These are phyloP conservation scores for Musca vetustissima DNA, from an alignment of 1,140 invertebrate genomes.

Conservation along the genomic window DNA sequence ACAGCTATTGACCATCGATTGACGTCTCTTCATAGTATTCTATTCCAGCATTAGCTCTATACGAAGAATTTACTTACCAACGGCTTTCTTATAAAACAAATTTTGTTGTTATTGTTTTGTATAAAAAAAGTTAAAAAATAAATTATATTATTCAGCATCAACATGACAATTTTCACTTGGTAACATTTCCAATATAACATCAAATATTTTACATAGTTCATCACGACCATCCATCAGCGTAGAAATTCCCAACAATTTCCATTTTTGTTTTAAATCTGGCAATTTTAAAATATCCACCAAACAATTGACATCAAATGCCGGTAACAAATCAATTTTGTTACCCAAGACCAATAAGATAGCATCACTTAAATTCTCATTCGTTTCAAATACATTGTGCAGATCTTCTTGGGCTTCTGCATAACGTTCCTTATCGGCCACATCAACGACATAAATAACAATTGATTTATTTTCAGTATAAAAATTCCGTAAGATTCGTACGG, in stretches of 20 bases:
- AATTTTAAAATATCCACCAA: slow-evolving; percentile 78
- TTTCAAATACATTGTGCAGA: slow-evolving; percentile 52
- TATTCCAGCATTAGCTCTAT: no score
- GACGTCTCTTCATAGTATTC: no score
- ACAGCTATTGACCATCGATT: no score
- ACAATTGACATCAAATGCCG: not conserved
- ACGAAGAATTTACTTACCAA: no score
- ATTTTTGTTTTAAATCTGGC: slow-evolving; percentile 75
- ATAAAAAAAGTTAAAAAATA: no score
- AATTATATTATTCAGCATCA: no score
- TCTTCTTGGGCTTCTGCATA: slow-evolving; percentile 65
- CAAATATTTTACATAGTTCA: no score
- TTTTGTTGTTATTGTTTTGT: no score
- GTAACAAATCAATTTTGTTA: slow-evolving; percentile 82
- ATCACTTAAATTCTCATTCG: slow-evolving; percentile 8
- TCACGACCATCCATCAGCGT: no score
- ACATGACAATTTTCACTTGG: no score
- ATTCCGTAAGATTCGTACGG: slow-evolving; percentile 70
- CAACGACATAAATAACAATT: slow-evolving; percentile 88
- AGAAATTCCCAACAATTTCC: slow-evolving; percentile 52
- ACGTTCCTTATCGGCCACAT: slow-evolving; percentile 87
- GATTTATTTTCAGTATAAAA: slow-evolving; percentile 84
- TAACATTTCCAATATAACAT: no score
- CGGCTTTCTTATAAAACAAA: no score
- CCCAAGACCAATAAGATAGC: slow-evolving; percentile 21